phyloP scores from a whole-genome alignment of 1,140 invertebrate genomes.

The Lordiphosa mommai region DNA sequence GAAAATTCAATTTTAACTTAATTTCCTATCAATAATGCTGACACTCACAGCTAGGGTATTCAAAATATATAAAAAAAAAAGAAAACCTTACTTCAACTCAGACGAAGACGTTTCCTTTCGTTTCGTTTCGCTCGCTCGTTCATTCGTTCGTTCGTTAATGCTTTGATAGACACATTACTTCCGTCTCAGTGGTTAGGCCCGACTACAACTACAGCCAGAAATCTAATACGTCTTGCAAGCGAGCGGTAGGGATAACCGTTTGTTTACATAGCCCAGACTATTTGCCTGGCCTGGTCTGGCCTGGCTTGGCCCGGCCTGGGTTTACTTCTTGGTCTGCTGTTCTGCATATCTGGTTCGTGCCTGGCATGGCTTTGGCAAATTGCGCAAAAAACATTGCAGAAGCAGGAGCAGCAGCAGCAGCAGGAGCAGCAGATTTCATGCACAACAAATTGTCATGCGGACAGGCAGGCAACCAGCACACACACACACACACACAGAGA shows the following conservation, averaged over 20 bases:
- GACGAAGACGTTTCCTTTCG: constrained; percentile 35
- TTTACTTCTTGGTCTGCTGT: constrained; percentile 14
- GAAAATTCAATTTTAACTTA: too few relatives aligned
- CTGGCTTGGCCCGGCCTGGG: constrained; percentile 12
- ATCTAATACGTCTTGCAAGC: constrained; percentile 71
- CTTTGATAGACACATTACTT: constrained; percentile 77
- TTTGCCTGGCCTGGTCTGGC: constrained; percentile 30
- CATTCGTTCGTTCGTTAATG: constrained; percentile 67
- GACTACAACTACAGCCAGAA: constrained; percentile 40
- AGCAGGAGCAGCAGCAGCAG: constrained; percentile 20
- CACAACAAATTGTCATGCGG: constrained; percentile 76
- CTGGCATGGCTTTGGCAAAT: constrained; percentile 72
- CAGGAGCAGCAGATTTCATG: constrained; percentile 60
- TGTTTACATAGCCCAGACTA: constrained; percentile 61
- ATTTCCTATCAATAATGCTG: too few relatives aligned
- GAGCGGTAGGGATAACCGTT: constrained; percentile 63
- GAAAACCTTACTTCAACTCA: constrained; percentile 6
- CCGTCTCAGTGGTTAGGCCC: constrained; percentile 74
- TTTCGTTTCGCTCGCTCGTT: constrained; percentile 13
- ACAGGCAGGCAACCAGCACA: constrained; percentile 64
- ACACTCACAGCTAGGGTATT: not conserved
- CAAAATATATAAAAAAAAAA: constrained; percentile 1
- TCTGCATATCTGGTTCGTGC: constrained; percentile 65
- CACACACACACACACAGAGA: constrained; percentile 19
- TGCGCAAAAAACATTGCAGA: constrained; percentile 70